Conservation (phyloP, 2,113 vertebrate genomes). For the Syngnathus scovelli region DNA sequence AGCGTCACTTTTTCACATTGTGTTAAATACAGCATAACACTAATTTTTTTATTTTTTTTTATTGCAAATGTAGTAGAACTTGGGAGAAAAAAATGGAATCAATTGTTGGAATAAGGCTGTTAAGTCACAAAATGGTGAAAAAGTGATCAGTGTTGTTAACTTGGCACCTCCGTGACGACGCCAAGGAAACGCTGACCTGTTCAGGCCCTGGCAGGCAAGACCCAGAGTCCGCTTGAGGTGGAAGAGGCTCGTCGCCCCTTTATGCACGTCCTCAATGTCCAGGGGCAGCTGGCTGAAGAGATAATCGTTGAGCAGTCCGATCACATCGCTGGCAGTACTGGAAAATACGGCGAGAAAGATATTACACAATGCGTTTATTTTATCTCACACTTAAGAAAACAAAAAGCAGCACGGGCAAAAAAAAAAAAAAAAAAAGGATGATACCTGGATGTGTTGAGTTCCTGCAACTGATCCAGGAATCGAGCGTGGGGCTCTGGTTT, state of each 20-base stretch:
- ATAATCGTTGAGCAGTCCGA: constrained; percentile 75
- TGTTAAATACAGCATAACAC: not conserved
- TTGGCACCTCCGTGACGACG: not conserved
- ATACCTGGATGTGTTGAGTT: constrained; percentile 73
- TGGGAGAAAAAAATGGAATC: not conserved
- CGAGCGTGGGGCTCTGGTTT: constrained; percentile 46
- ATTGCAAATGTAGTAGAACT: not conserved
- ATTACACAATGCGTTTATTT: not conserved
- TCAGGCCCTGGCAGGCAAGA: constrained; percentile 70
- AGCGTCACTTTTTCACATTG: not conserved
- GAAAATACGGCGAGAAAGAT: not conserved
- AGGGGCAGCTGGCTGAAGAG: constrained; percentile 72
- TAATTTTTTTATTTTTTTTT: not conserved
- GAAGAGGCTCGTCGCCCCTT: constrained; percentile 68
- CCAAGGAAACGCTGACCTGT: constrained; percentile 63
- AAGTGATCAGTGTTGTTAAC: not conserved
- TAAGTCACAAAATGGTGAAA: not conserved
- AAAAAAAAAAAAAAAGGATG: too few species aligned
- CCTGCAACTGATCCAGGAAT: constrained; percentile 76
- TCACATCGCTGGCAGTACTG: constrained; percentile 70
- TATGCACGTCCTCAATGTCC: constrained; percentile 73
- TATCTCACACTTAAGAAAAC: not conserved
- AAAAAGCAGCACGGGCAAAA: too few species aligned
- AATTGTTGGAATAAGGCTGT: not conserved
- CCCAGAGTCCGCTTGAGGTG: constrained; percentile 71